A percentile compares a stretch with the other conserved stretches of the same genome.
phyloP scores from a whole-genome alignment of 2,888 invertebrate genomes.

The Cartodere bifasciata region DNA sequence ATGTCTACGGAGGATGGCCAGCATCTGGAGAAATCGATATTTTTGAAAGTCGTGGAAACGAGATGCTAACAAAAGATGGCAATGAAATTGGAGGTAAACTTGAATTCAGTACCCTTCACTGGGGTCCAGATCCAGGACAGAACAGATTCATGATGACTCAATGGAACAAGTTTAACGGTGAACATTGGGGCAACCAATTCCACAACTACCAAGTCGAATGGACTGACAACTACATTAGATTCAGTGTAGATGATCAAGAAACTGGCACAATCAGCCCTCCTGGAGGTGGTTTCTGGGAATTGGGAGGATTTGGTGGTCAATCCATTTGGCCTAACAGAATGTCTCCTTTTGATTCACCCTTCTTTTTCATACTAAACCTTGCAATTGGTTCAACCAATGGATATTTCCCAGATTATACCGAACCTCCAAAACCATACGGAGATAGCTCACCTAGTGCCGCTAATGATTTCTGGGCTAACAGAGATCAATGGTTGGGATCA shows the following conservation, averaged over 20 bases:
- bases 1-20: slow-evolving; percentile 54
- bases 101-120: slow-evolving; percentile 50
- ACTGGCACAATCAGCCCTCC: slow-evolving; percentile 40
- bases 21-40: slow-evolving; percentile 58
- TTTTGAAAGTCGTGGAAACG: slow-evolving; percentile 50
- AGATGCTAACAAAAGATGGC: slow-evolving; percentile 30
- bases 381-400: slow-evolving; percentile 58
- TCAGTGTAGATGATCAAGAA: slow-evolving; percentile 41
- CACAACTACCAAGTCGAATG: slow-evolving; percentile 55
- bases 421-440: slow-evolving; percentile 46
- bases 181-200: slow-evolving; percentile 44
- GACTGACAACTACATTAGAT: slow-evolving; percentile 42
- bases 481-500: slow-evolving; percentile 42
- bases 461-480: slow-evolving; percentile 50
- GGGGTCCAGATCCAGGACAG: slow-evolving; percentile 44
- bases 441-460: slow-evolving; percentile 35
- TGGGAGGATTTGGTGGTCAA: slow-evolving; percentile 38
- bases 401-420: slow-evolving; percentile 49
- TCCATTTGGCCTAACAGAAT: slow-evolving; percentile 46
- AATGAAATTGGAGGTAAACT: slow-evolving; percentile 46
- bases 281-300: slow-evolving; percentile 51
- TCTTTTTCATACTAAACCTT: slow-evolving; percentile 48
- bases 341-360: slow-evolving; percentile 55
- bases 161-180: slow-evolving; percentile 28
- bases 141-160: slow-evolving; percentile 44